These are phyloP conservation scores for Corythoichthys intestinalis DNA, from an alignment of 2,113 vertebrate genomes.

Conservation along the genomic window DNA sequence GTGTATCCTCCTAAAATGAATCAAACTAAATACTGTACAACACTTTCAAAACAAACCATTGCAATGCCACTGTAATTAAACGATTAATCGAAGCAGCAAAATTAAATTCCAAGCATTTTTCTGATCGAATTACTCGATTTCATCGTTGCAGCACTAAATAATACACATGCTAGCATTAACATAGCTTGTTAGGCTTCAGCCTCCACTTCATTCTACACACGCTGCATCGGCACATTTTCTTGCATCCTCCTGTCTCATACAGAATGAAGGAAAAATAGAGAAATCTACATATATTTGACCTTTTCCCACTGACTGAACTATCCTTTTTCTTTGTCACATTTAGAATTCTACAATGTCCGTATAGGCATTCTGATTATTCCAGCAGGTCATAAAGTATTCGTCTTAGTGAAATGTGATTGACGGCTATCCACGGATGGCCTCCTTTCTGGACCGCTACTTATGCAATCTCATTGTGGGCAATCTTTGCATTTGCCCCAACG, in stretches of 20 bases:
- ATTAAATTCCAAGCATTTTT: too few species aligned
- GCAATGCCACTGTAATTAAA: not conserved
- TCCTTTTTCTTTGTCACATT: conserved; percentile 60
- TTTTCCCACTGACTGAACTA: conserved; percentile 71
- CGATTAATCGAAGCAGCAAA: too few species aligned
- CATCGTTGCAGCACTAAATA: too few species aligned
- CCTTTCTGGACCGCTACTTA: conserved; percentile 31
- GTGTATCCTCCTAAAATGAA: too few species aligned
- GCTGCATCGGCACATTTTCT: not conserved
- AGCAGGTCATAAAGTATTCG: conserved; percentile 53
- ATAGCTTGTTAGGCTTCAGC: not conserved
- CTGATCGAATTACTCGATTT: too few species aligned
- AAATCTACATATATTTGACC: conserved; percentile 72
- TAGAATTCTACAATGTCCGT: conserved; percentile 60
- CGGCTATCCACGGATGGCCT: conserved; percentile 34
- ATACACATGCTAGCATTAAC: not conserved
- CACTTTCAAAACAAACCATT: too few species aligned
- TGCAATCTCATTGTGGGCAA: conserved; percentile 38
- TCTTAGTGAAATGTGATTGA: conserved; percentile 59
- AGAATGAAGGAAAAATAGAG: conserved; percentile 32
- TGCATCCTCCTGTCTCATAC: not conserved
- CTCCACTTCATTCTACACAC: not conserved
- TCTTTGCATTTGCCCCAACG: conserved; percentile 21
- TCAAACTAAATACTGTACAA: too few species aligned
- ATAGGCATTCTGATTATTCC: conserved; percentile 62